Evolutionary conservation across 2,888 invertebrate species (phyloP).

Genomic region (Heliothis peltigera): DNA sequence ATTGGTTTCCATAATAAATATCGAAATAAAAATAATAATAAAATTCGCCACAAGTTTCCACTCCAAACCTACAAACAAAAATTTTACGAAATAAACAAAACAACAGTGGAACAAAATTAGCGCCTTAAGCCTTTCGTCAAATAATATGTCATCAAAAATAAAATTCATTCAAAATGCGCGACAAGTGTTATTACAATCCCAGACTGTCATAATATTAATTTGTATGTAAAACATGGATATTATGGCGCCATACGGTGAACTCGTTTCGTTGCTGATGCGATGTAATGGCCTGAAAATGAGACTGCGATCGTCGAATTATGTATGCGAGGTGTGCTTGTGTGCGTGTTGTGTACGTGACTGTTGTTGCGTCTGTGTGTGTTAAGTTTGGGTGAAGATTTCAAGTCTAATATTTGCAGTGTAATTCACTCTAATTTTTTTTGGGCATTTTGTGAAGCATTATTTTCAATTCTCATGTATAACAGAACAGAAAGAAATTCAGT

Average conservation of each 20-base stretch:
- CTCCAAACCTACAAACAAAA: background rate
- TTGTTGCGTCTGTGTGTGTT: background rate
- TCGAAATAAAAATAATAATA: too few species aligned
- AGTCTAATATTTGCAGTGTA: too few species aligned
- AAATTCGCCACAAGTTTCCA: background rate
- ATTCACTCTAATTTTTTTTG: too few species aligned
- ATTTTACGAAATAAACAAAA: slow-evolving; percentile 8
- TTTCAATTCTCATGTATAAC: too few species aligned
- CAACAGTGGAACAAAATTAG: slow-evolving; percentile 15
- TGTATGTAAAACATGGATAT: slow-evolving; percentile 66
- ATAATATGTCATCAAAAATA: slow-evolving; percentile 35
- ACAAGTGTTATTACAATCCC: slow-evolving; percentile 58
- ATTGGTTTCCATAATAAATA: too few species aligned
- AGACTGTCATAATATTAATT: slow-evolving; percentile 63
- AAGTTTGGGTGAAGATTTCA: slow-evolving; percentile 11
- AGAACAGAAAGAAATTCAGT: too few species aligned
- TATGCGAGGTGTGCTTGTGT: slow-evolving; percentile 37
- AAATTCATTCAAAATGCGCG: slow-evolving; percentile 40
- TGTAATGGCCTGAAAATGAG: slow-evolving; percentile 75
- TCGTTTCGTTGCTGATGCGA: slow-evolving; percentile 61
- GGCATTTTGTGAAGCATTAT: too few species aligned
- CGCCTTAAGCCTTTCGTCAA: slow-evolving; percentile 17
- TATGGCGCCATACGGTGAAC: slow-evolving; percentile 64
- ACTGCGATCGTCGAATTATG: slow-evolving; percentile 59
- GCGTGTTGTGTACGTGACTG: slow-evolving; percentile 14